These are phyloP conservation scores for Haliclona indistincta DNA, from an alignment of 37 sponge, comb jelly and placozoan species.

Conservation along the genomic window DNA sequence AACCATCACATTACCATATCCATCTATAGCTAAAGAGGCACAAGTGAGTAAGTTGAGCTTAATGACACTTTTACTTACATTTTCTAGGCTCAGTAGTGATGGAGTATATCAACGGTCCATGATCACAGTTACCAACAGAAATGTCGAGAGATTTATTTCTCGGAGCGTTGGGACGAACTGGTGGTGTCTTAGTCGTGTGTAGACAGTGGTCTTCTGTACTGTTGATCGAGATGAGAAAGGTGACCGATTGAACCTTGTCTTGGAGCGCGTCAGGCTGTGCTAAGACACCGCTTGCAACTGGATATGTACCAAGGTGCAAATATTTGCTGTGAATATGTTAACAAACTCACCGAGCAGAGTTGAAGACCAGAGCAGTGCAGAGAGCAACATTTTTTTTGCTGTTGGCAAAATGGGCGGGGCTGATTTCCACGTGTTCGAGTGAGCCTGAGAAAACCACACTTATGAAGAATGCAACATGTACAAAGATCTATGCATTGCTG, in stretches of 20 bases:
- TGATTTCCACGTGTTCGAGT: too few species aligned
- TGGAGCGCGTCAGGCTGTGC: neutral
- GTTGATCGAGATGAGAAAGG: slow-evolving; percentile 45
- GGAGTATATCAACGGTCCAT: slow-evolving; percentile 47
- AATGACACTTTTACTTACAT: neutral
- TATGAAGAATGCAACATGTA: too few species aligned
- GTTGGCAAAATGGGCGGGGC: too few species aligned
- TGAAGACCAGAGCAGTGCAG: too few species aligned
- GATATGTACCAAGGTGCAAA: too few species aligned
- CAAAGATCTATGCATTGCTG: too few species aligned
- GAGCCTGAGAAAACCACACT: too few species aligned
- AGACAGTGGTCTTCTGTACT: slow-evolving; percentile 17
- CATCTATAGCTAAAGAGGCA: neutral
- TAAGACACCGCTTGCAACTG: too few species aligned
- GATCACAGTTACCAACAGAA: slow-evolving; percentile 51
- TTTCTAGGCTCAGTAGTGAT: slow-evolving; percentile 11
- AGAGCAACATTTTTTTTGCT: too few species aligned
- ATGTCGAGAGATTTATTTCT: slow-evolving; percentile 17
- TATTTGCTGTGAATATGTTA: too few species aligned
- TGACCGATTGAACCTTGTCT: neutral
- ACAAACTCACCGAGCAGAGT: too few species aligned
- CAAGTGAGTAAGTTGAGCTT: too few species aligned
- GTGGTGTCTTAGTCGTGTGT: slow-evolving; percentile 36
- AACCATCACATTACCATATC: neutral
- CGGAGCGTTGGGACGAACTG: neutral